Evolutionary conservation across 2,113 vertebrate genomes (phyloP).

Genomic region (Sinocyclocheilus anophthalmus): DNA sequence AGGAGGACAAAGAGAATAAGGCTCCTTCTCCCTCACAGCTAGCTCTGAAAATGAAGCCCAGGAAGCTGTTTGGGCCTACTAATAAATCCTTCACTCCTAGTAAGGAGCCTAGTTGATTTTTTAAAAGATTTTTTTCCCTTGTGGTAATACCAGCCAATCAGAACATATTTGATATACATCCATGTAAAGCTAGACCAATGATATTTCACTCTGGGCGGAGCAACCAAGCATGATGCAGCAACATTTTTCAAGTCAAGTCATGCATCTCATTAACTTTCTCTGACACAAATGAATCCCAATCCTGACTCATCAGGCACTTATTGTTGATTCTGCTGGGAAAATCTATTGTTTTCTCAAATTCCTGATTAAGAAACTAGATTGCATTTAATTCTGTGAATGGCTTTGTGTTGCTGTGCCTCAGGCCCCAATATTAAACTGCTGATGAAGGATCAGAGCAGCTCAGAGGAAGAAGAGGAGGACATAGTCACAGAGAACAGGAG

Average conservation of each 20-base stretch:
- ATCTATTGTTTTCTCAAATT: background rate
- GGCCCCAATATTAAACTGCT: background rate
- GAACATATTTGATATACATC: background rate
- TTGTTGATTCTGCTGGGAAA: background rate
- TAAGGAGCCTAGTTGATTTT: constrained; percentile 4
- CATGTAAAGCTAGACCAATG: background rate
- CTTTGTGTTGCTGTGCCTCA: background rate
- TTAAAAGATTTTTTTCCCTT: background rate
- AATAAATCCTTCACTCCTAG: constrained; percentile 35
- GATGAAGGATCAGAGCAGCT: constrained; percentile 43
- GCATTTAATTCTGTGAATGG: background rate
- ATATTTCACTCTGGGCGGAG: too few relatives aligned
- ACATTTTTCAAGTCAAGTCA: too few relatives aligned
- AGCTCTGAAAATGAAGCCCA: constrained; percentile 70
- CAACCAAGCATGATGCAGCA: background rate
- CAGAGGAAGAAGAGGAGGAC: constrained; percentile 50
- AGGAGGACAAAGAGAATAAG: constrained; percentile 61
- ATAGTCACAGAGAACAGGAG: constrained; percentile 19
- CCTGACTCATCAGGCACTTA: background rate
- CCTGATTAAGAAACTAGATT: background rate
- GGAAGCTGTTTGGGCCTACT: constrained; percentile 72
- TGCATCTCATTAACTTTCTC: too few relatives aligned
- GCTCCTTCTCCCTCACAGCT: constrained; percentile 32
- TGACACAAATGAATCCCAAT: too few relatives aligned
- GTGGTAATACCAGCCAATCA: background rate